Evolutionary conservation across 1,140 invertebrate species (phyloP).

Genomic region (Dinoponera quadriceps): DNA sequence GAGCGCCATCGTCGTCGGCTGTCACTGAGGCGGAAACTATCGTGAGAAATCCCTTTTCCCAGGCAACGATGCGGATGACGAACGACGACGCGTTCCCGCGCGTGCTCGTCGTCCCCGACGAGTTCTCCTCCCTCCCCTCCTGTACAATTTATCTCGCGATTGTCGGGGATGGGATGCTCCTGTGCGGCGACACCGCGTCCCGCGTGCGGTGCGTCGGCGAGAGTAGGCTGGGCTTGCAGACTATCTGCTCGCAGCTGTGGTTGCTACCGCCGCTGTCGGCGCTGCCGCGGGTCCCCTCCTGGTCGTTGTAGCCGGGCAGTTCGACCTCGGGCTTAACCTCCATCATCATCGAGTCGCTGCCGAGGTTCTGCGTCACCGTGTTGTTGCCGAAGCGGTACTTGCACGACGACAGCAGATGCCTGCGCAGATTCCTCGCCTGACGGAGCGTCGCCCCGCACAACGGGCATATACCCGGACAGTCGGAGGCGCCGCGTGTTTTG

Average conservation of each 20-base stretch:
- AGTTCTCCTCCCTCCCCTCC: neutral
- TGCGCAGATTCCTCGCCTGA: conserved; percentile 87
- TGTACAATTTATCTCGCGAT: conserved; percentile 81
- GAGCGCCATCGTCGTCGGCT: no score
- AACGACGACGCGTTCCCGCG: neutral
- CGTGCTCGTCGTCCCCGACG: neutral
- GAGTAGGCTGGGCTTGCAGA: conserved; percentile 82
- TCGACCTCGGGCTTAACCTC: conserved; percentile 82
- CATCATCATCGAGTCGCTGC: conserved; percentile 75
- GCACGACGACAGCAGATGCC: conserved; percentile 86
- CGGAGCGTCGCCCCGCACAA: conserved; percentile 87
- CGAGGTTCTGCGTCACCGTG: conserved; percentile 68
- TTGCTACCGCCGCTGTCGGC: conserved; percentile 76
- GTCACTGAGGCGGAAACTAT: conserved; percentile 6
- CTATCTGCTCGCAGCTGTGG: conserved; percentile 81
- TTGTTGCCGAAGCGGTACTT: conserved; percentile 82
- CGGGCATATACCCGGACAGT: conserved; percentile 88
- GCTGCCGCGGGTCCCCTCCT: conserved; percentile 73
- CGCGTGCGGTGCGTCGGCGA: conserved; percentile 77
- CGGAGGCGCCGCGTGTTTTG: conserved; percentile 87
- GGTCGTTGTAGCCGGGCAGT: conserved; percentile 73
- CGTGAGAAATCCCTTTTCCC: neutral
- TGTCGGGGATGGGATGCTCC: conserved; percentile 80
- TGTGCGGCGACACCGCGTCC: conserved; percentile 78
- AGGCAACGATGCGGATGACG: conserved; percentile 27